Evolutionary conservation across 2,113 vertebrate species (phyloP).

Genomic region (Poeciliopsis prolifica): DNA sequence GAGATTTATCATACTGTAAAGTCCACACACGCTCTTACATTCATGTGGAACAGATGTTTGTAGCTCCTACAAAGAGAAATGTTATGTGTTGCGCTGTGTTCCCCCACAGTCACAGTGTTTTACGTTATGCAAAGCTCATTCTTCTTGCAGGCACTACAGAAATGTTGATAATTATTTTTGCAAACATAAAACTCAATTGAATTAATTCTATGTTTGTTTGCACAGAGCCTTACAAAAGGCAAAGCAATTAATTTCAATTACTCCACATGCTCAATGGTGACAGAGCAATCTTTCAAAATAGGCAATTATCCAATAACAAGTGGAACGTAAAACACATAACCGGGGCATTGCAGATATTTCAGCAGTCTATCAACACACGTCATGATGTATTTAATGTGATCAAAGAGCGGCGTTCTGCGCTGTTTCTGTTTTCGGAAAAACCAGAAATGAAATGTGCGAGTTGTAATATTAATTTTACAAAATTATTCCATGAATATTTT

Average conservation of each 20-base stretch:
- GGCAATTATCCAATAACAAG: not conserved
- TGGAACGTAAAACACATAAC: not conserved
- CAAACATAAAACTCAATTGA: not conserved
- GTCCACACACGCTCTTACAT: conserved; percentile 63
- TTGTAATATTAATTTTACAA: not conserved
- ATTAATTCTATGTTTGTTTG: conserved; percentile 1
- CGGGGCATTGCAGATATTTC: not conserved
- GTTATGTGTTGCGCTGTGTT: conserved; percentile 16
- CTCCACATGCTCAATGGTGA: conserved; percentile 9
- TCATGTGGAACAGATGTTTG: conserved; percentile 71
- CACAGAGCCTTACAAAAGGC: not conserved
- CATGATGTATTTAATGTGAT: not conserved
- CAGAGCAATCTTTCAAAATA: not conserved
- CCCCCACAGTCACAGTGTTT: conserved; percentile 17
- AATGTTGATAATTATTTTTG: not conserved
- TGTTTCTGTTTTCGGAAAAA: not conserved
- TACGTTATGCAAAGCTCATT: conserved; percentile 19
- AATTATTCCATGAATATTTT: not conserved
- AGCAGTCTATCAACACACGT: not conserved
- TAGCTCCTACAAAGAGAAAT: conserved; percentile 50
- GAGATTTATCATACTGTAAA: conserved; percentile 66
- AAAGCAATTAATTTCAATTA: not conserved
- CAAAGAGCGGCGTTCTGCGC: not conserved
- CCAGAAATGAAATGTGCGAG: not conserved
- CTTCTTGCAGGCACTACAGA: conserved; percentile 13